Evolutionary conservation across 2,113 vertebrate species (phyloP).

Genomic region (Corynorhinus townsendii): DNA sequence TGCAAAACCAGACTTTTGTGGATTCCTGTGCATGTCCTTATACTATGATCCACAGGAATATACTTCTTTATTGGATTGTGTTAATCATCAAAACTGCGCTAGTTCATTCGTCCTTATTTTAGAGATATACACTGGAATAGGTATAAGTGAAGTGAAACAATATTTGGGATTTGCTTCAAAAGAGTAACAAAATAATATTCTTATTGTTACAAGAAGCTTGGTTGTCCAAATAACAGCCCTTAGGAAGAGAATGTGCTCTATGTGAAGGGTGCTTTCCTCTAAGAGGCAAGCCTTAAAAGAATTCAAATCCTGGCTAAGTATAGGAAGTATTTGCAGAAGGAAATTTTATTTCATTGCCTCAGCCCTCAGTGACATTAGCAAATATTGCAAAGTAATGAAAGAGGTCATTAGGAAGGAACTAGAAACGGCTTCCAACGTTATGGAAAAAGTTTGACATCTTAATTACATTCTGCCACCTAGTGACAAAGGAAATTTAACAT

Average conservation of each 20-base stretch:
- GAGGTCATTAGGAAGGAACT: constrained; percentile 24
- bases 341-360: constrained; percentile 43
- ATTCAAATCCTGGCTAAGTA: neutral
- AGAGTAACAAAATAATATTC: neutral
- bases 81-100: neutral
- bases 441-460: constrained; percentile 48
- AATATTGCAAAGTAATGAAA: constrained; percentile 36
- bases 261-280: neutral
- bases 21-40: neutral
- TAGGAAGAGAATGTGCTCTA: neutral
- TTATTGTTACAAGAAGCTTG: neutral
- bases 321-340: constrained; percentile 18
- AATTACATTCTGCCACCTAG: constrained; percentile 81
- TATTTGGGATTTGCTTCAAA: constrained; percentile 2
- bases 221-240: neutral
- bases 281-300: constrained; percentile 21
- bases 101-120: constrained; percentile 2
- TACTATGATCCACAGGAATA: neutral
- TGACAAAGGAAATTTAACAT: constrained; percentile 68
- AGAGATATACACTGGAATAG: neutral
- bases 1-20: neutral
- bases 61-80: neutral
- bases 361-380: constrained; percentile 3
- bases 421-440: neutral
- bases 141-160: neutral